Evolutionary conservation across 2,797 vertebrate genomes (phyloP), one percentile per base, ranked within the genome.

Genomic region (Triplophysa bombifrons): DNA sequence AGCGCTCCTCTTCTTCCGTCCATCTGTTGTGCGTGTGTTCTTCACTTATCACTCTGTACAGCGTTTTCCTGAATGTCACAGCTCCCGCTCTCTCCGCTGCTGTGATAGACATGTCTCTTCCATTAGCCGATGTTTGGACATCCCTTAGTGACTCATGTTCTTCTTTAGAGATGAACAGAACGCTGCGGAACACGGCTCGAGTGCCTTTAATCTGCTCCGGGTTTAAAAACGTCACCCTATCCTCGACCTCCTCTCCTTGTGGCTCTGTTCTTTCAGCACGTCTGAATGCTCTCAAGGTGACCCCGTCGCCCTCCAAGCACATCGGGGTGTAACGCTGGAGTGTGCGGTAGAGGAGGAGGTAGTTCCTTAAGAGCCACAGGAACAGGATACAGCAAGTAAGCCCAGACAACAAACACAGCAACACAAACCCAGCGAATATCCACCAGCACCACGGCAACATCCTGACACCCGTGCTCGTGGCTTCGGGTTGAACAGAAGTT

Each of bases 401-500:
- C 0, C 56, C 86, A 0, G 87, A 82, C 0, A 51, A 68, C 8
- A 72, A 0, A 8, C 89, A 87, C 34, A 93, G 83, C 46, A 90
- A 55, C 22, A 88, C 9, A 7, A 70, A 83, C 0, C 82, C 87
- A 0, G 61, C 83, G 1, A 91, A 91, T 0, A 93, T 80, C 91
- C 92, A 93, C 11, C 86, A 63, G 50, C 93, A 94, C 83, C 91
- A 92, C 0, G 55, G 50, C 1, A 12, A 34, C 0, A 65, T 0
- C 9, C 9, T 11, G 27, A 10, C 48, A 11, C 4, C 16, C 0
- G 10, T 3, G 7, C 14, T 41, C 19, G 27, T 60, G 4, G 16
- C 17, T 19, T 16, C 0, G 9, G 55, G 50, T 5, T 16, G 72
- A 27, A 16, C 2, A 20, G 6, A 13, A 1, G 17, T 41, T 10